Evolutionary conservation across 2,797 vertebrate genomes (phyloP), one percentile per base, ranked within the genome.

Genomic region (Diplodus sargus): DNA sequence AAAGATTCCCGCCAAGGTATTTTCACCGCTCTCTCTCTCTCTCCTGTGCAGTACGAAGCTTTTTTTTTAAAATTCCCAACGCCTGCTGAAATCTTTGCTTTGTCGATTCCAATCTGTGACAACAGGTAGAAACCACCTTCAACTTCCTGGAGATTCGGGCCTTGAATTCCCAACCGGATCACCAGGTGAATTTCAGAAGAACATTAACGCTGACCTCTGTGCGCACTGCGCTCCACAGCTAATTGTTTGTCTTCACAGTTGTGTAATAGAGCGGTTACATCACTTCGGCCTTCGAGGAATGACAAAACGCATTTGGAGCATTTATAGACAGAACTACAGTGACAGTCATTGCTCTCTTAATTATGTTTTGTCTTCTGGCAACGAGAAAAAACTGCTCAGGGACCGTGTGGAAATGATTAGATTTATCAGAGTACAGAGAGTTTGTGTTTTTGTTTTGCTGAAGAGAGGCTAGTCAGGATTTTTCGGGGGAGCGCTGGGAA

Each of bases 101-200:
- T 82, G 10, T 72, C n/a, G 1, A 74, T 43, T 79, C 13, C 9
- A 65, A 1, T 77, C 53, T 80, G 16, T 76, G 25, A 60, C 51
- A 51, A 62, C 90, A 97, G 96, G 92, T 96, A 59, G 96, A 97
- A 88, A 94, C 93, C 45, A 96, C 96, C 0, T 97, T 97, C 90
- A 97, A 96, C 83, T 96, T 97, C 76, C 82, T 97, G 86, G 96
- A 97, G 92, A 97, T 97, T 76, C 95, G 95, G 57, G 92, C 96
- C 70, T 90, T 96, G 84, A 97, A 95, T 87, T 95, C 95, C 9
- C 91, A 96, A 63, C 95, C 95, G 34, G 95, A 96, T 59, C 95
- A 95, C 63, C 96, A 96, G 95, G 96, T 96, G 83, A 92, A 10
- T 76, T 48, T 79, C 51, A 25, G 30, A 34, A 34, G 16, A 60